These are phyloP conservation scores for Origma solitaria DNA, from an alignment of 2,113 vertebrate genomes.

Conservation along the genomic window DNA sequence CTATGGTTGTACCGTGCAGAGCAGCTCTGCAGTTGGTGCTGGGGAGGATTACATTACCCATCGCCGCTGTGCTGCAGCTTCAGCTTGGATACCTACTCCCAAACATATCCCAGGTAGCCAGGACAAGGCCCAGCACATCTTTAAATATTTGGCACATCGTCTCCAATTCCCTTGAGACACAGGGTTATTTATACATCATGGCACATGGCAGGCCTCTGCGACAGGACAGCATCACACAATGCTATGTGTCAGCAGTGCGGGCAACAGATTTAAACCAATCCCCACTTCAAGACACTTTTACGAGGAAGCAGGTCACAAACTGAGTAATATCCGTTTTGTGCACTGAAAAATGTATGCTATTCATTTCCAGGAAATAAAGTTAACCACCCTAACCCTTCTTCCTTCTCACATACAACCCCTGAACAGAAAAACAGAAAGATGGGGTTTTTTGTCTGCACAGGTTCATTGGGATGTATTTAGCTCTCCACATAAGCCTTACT, in stretches of 20 bases:
- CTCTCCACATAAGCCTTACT: background rate
- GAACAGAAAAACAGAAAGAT: background rate
- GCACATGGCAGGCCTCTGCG: background rate
- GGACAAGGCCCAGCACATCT: background rate
- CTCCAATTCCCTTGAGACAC: background rate
- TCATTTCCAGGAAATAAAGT: conserved; percentile 26
- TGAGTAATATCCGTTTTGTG: background rate
- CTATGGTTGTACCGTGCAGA: accelerated
- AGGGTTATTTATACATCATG: background rate
- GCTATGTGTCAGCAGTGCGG: background rate
- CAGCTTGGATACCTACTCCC: background rate
- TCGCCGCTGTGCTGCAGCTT: background rate
- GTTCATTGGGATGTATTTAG: background rate
- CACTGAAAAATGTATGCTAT: background rate
- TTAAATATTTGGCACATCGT: background rate
- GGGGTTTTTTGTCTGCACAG: background rate
- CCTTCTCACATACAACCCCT: background rate
- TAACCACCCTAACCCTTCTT: background rate
- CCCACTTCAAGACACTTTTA: background rate
- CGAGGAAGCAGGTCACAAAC: conserved; percentile 20
- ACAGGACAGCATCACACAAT: background rate
- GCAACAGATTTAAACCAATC: background rate
- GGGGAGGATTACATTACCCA: background rate
- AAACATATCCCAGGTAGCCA: background rate
- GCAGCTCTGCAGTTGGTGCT: background rate